A percentile compares a stretch with the other conserved stretches of the same genome.
phyloP scores from a whole-genome alignment of 2,113 vertebrate species.

The Podilymbus podiceps region DNA sequence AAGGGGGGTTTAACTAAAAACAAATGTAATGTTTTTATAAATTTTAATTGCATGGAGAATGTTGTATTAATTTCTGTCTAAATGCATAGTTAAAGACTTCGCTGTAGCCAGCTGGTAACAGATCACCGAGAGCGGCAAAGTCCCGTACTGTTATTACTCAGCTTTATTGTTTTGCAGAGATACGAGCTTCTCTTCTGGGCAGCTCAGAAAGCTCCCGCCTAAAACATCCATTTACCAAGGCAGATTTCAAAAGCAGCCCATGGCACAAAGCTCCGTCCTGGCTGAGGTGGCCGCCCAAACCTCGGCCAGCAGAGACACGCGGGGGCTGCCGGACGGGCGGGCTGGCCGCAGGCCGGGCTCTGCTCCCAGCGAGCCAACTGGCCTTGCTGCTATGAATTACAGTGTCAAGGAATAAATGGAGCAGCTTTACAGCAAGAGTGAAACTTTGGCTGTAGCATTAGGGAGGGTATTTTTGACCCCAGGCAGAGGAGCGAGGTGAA shows the following conservation, averaged over 20 bases:
- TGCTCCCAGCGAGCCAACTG: too few relatives aligned
- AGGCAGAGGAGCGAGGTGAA: neutral
- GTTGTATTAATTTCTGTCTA: neutral
- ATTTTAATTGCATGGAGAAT: neutral
- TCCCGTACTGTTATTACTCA: neutral
- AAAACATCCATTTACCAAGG: neutral
- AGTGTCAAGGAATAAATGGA: rapidly evolving
- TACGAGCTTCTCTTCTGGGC: neutral
- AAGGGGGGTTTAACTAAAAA: rapidly evolving
- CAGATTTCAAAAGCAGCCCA: neutral
- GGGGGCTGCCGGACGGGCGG: neutral
- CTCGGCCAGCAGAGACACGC: rapidly evolving
- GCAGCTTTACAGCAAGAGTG: neutral
- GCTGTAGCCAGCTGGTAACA: neutral
- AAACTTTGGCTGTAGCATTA: too few relatives aligned
- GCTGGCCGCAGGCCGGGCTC: neutral
- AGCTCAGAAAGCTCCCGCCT: neutral
- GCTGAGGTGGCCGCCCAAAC: neutral
- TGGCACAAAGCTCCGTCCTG: neutral
- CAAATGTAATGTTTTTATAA: neutral
- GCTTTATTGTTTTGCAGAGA: neutral
- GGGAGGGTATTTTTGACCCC: too few relatives aligned
- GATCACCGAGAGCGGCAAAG: neutral
- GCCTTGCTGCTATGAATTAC: rapidly evolving
- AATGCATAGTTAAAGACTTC: neutral